A percentile compares a stretch with the other conserved stretches of the same genome.
Conservation (phyloP, 2,888 invertebrate genomes). For the Cyrtodaria siliqua region DNA sequence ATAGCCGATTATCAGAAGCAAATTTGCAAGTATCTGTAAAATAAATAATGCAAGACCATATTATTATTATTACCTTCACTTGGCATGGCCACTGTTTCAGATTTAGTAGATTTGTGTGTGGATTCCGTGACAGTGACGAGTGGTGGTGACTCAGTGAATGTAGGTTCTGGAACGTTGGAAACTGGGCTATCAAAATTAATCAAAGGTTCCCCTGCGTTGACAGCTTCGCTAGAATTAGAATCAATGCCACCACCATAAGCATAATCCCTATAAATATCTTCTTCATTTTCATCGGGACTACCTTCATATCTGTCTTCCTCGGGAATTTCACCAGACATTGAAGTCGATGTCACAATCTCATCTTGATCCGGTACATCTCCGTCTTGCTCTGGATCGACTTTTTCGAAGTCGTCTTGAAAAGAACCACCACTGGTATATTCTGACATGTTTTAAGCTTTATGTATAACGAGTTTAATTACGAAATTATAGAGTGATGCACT, state of each 20-base stretch:
- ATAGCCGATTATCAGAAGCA: too few species aligned
- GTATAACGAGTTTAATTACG: too few species aligned
- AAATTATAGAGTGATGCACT: too few species aligned
- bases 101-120: not conserved
- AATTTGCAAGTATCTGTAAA: too few species aligned
- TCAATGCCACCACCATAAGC: not conserved
- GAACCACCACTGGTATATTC: constrained; percentile 29
- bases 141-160: constrained; percentile 37
- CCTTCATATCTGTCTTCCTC: constrained; percentile 76
- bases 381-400: constrained; percentile 52
- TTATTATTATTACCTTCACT: too few species aligned
- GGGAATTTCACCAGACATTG: constrained; percentile 71
- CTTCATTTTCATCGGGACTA: too few species aligned
- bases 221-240: constrained; percentile 43
- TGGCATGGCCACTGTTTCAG: too few species aligned
- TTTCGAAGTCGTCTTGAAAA: constrained; percentile 71
- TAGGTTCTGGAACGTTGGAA: constrained; percentile 45
- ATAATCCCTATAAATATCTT: not conserved
- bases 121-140: constrained; percentile 28
- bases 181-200: constrained; percentile 46
- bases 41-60: too few species aligned
- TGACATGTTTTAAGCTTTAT: constrained; percentile 32
- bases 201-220: constrained; percentile 61
- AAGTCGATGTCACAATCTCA: constrained; percentile 75
- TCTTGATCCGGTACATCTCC: constrained; percentile 65